These are phyloP conservation scores for Amitus sp. DNA, from an alignment of 2,888 invertebrate species.

Conservation along the genomic window DNA sequence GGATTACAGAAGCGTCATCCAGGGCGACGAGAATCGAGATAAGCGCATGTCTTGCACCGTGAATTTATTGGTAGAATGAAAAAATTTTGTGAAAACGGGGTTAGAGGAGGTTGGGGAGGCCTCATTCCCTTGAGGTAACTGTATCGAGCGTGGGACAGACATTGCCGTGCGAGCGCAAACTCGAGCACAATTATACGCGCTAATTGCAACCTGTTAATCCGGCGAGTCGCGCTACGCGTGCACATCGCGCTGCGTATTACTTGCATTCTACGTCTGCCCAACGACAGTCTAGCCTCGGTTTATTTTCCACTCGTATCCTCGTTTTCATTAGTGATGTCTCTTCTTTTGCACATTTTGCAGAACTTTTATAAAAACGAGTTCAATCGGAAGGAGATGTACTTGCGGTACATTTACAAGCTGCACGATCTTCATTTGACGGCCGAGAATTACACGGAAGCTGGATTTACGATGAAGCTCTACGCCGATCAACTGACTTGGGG, in stretches of 20 bases:
- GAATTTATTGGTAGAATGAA: conserved; percentile 85
- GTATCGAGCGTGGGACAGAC: background rate
- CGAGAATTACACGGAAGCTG: conserved; percentile 94
- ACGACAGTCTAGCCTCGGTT: conserved; percentile 2
- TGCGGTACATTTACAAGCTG: conserved; percentile 93
- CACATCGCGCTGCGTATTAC: too few species aligned
- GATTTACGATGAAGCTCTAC: conserved; percentile 92
- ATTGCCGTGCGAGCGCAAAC: conserved; percentile 3
- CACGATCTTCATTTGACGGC: conserved; percentile 91
- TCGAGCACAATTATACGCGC: conserved; percentile 24
- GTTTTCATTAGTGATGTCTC: conserved; percentile 39
- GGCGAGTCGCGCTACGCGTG: conserved; percentile 18
- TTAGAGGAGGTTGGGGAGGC: too few species aligned
- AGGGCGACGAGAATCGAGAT: conserved; percentile 94
- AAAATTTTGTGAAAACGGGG: too few species aligned
- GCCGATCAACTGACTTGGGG: conserved; percentile 91
- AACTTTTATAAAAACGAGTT: conserved; percentile 97
- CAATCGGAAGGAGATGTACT: conserved; percentile 94
- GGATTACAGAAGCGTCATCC: conserved; percentile 95
- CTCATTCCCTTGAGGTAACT: background rate
- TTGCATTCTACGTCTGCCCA: conserved; percentile 2
- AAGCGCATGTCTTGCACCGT: conserved; percentile 97
- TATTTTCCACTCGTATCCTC: too few species aligned
- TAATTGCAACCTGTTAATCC: conserved; percentile 38
- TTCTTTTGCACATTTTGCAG: conserved; percentile 65